phyloP scores from a whole-genome alignment of 1,140 invertebrate species.

The Papilio dardanus region DNA sequence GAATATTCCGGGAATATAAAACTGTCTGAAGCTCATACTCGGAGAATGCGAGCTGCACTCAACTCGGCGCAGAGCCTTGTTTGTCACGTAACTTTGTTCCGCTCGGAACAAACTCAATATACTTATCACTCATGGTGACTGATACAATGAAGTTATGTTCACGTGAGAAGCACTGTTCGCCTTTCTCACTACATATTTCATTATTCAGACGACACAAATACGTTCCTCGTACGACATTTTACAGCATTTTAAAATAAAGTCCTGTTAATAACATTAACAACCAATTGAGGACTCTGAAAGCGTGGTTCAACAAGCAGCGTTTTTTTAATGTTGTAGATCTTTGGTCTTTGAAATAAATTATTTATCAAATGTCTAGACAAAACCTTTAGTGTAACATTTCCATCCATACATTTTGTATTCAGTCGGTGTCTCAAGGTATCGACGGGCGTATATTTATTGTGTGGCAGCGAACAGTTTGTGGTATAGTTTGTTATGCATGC shows the following conservation, averaged over 20 bases:
- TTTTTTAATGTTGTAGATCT: not conserved
- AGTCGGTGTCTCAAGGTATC: conserved; percentile 46
- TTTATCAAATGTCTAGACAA: conserved; percentile 22
- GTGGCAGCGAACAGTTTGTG: conserved; percentile 53
- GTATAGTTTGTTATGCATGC: conserved; percentile 58
- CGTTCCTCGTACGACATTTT: not conserved
- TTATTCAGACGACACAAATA: conserved; percentile 24
- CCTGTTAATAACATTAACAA: too few relatives aligned
- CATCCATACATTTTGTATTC: conserved; percentile 39
- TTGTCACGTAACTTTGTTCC: conserved; percentile 38
- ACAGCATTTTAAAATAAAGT: not conserved
- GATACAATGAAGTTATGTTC: conserved; percentile 37
- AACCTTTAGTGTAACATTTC: conserved; percentile 37
- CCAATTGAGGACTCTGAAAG: too few relatives aligned
- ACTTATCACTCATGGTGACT: conserved; percentile 39
- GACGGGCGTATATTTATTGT: conserved; percentile 56
- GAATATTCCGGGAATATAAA: conserved; percentile 14
- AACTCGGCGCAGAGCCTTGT: conserved; percentile 28
- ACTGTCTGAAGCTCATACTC: conserved; percentile 16
- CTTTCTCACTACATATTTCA: conserved; percentile 19
- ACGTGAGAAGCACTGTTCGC: conserved; percentile 4
- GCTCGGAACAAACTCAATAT: conserved; percentile 37
- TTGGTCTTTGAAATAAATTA: not conserved
- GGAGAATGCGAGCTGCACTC: conserved; percentile 25
- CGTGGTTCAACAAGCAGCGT: too few relatives aligned